Evolutionary conservation across 2,113 vertebrate species (phyloP).

Genomic region (Nothoprocta perdicaria): DNA sequence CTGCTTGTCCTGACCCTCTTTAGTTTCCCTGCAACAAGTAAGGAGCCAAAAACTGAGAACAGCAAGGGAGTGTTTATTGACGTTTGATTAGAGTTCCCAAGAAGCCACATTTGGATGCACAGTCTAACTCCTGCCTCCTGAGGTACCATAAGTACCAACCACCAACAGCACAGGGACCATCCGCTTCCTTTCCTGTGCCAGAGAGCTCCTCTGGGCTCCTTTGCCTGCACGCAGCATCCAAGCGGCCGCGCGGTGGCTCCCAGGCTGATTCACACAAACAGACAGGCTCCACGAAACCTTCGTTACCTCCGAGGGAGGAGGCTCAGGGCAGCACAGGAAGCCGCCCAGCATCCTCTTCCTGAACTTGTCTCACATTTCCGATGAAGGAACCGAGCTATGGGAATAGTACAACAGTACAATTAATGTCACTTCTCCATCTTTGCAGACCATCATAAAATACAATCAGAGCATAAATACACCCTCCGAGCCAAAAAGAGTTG

Average conservation of each 20-base stretch:
- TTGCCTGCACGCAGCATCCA: neutral
- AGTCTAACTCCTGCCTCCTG: neutral
- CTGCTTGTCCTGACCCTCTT: neutral
- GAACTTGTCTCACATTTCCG: neutral
- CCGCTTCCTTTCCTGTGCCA: neutral
- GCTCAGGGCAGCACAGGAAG: neutral
- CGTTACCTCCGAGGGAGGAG: neutral
- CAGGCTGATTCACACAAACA: neutral
- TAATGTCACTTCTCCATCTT: neutral
- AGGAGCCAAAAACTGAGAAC: neutral
- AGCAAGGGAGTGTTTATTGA: neutral
- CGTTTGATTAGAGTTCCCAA: neutral
- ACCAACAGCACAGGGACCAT: neutral
- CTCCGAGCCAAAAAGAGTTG: rapidly evolving
- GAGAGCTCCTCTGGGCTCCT: neutral
- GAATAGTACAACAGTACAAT: neutral
- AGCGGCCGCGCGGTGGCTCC: neutral
- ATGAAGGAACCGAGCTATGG: neutral
- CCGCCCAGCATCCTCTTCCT: neutral
- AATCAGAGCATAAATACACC: neutral
- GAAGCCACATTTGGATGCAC: neutral
- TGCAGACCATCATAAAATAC: neutral
- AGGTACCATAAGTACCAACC: neutral
- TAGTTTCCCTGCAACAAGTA: neutral
- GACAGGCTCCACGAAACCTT: neutral